These are phyloP conservation scores for Axea sp. DNA, from an alignment of 2,888 invertebrate genomes.

Conservation along the genomic window DNA sequence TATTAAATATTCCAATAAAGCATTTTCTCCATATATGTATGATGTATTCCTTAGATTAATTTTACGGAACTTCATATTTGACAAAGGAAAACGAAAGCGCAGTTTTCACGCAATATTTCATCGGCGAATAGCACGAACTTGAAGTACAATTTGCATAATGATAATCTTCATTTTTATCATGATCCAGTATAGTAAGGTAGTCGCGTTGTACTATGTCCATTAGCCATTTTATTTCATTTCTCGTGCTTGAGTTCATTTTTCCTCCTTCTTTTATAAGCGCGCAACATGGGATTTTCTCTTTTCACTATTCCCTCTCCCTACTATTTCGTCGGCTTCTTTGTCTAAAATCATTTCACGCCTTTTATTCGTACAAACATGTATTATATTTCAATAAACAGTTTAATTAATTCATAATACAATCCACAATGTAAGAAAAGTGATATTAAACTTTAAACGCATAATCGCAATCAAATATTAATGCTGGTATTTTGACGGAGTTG, in stretches of 20 bases:
- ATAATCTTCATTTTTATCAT: slow-evolving; percentile 56
- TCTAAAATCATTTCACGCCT: slow-evolving; percentile 25
- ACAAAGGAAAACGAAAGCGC: slow-evolving; percentile 46
- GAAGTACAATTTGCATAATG: slow-evolving; percentile 58
- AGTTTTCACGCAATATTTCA: slow-evolving; percentile 50
- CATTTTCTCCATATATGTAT: too few relatives aligned
- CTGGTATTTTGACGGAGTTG: slow-evolving; percentile 15
- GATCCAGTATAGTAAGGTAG: slow-evolving; percentile 47
- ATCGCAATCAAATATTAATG: slow-evolving; percentile 30
- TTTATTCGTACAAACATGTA: slow-evolving; percentile 33
- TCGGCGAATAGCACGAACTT: slow-evolving; percentile 38
- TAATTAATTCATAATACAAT: slow-evolving; percentile 26
- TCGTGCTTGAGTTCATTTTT: slow-evolving; percentile 31
- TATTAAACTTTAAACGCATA: slow-evolving; percentile 28
- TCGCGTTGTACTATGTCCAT: slow-evolving; percentile 44
- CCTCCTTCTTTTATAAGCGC: too few relatives aligned
- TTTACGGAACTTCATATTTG: slow-evolving; percentile 40
- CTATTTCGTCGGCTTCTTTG: too few relatives aligned
- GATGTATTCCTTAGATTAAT: too few relatives aligned
- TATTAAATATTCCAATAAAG: too few relatives aligned
- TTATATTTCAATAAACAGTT: slow-evolving; percentile 44
- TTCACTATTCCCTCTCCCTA: slow-evolving; percentile 55
- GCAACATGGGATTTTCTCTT: slow-evolving; percentile 61
- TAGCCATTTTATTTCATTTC: slow-evolving; percentile 51
- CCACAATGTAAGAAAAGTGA: slow-evolving; percentile 17